A percentile compares a stretch with the other conserved stretches of the same genome.
These are phyloP conservation scores for Pseudanteris insignis DNA, from an alignment of 2,888 invertebrate species.

Conservation along the genomic window DNA sequence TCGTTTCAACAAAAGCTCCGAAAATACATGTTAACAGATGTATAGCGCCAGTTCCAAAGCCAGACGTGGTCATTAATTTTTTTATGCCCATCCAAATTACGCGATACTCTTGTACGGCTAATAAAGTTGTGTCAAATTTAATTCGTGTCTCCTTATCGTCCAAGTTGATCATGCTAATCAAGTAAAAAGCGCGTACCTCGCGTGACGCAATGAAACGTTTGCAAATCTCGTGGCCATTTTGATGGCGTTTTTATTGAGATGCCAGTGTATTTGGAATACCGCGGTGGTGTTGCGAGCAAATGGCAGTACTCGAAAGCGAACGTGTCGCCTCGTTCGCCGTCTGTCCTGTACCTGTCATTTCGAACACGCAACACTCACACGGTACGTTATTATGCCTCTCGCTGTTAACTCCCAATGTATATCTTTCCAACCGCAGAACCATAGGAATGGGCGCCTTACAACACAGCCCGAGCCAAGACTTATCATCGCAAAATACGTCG, in stretches of 20 bases:
- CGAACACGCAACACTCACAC: conserved; percentile 60
- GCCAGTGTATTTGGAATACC: conserved; percentile 27
- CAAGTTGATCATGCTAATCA: conserved; percentile 35
- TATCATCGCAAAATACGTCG: conserved; percentile 36
- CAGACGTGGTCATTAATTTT: conserved; percentile 25
- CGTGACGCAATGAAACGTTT: conserved; percentile 34
- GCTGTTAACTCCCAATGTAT: conserved; percentile 47
- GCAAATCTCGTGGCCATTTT: conserved; percentile 33
- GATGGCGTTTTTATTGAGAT: conserved; percentile 39
- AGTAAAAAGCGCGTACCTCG: conserved; percentile 33
- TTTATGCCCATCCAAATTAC: conserved; percentile 20
- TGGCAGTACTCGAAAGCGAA: conserved; percentile 50
- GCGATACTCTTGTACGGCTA: conserved; percentile 23
- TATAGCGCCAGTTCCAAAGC: conserved; percentile 12
- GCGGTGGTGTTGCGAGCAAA: conserved; percentile 49
- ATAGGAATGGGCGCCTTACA: conserved; percentile 29
- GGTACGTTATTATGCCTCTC: conserved; percentile 58
- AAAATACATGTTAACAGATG: conserved; percentile 32
- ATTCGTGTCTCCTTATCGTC: conserved; percentile 32
- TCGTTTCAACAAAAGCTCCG: conserved; percentile 6
- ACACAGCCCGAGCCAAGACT: conserved; percentile 22
- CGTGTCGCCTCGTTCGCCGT: conserved; percentile 58
- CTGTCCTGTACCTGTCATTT: conserved; percentile 62
- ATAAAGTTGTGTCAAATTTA: conserved; percentile 34
- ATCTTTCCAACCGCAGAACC: conserved; percentile 40